Base-by-base conservation (phyloP, 2,797 vertebrate genomes). In the Spinus pinus region DNA sequence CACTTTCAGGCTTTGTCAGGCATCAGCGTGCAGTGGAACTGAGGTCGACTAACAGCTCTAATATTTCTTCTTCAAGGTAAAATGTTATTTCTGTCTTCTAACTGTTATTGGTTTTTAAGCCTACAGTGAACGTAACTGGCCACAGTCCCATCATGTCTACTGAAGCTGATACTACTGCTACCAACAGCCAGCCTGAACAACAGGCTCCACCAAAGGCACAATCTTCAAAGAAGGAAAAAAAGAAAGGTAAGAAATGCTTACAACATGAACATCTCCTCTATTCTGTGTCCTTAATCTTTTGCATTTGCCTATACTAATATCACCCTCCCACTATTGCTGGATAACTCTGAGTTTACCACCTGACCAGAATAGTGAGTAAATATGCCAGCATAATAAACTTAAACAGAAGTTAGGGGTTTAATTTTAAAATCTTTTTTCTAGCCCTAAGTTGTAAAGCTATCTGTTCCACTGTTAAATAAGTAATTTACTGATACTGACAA, bases 191-290 rank as follows among this genome's bases (percentile, higher is more conserved):
- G 39, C 97, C 98, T 30, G 98, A 98, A 15, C 97, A 97, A 44
- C 98, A 97, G 54, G 51, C 90, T n/a, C 96, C 97, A 41, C 33
- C 94, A 17, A 97, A 98, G 71, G 98, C 98, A 95, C 98, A 98
- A 7, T 95, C 98, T 1, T 98, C 98, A 37, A 99, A 98, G 97
- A 99, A 98, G 44, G 99, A 99, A 78, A 99, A 99, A 97, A 99
- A 99, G 97, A 99, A 98, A 98, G 98, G 99, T 99, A 96, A 74
- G 67, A 69, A 71, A 51, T 44, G 7, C 7, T 80, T 66, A 31
- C 14, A 4, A 58, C 21, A 82, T 41, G 25, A 90, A n/a, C 2
- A 27, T 3, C 24, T 82, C 3, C 12, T 51, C 33, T 56, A 20
- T 25, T 77, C 23, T 23, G 2, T 47, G 18, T 46, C 15, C 21